phyloP scores from a whole-genome alignment of 2,113 vertebrate genomes.

The Heterotis niloticus region DNA sequence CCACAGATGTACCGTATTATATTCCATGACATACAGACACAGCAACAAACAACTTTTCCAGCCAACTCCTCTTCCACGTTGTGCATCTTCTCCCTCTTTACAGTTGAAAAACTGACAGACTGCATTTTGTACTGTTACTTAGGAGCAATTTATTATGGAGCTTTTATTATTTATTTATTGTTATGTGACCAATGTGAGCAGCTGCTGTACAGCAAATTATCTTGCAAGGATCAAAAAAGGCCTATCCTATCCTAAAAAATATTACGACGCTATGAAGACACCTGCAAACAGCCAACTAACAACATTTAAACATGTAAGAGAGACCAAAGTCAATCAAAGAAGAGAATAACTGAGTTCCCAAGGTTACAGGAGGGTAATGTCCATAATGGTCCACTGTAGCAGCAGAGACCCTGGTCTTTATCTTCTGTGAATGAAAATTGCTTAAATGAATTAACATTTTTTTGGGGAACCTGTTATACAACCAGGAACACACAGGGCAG shows the following conservation, averaged over 20 bases:
- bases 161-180: too few species aligned
- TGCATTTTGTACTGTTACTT: too few species aligned
- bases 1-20: background rate
- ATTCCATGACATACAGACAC: background rate
- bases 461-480: background rate
- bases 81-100: background rate
- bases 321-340: background rate
- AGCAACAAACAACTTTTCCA: background rate
- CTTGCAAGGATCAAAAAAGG: too few species aligned
- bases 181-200: too few species aligned
- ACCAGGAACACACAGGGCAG: background rate
- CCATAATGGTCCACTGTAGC: background rate
- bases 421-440: background rate
- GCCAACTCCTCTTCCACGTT: background rate
- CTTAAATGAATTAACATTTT: background rate
- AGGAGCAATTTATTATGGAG: too few species aligned
- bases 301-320: too few species aligned
- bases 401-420: background rate
- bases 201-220: too few species aligned
- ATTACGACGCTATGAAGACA: too few species aligned
- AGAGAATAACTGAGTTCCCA: background rate
- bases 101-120: background rate
- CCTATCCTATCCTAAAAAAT: background rate
- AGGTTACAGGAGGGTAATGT: background rate
- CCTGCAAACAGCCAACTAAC: too few species aligned